Conservation (phyloP, 2,113 vertebrate species). For the Pomatostomus ruficeps region DNA sequence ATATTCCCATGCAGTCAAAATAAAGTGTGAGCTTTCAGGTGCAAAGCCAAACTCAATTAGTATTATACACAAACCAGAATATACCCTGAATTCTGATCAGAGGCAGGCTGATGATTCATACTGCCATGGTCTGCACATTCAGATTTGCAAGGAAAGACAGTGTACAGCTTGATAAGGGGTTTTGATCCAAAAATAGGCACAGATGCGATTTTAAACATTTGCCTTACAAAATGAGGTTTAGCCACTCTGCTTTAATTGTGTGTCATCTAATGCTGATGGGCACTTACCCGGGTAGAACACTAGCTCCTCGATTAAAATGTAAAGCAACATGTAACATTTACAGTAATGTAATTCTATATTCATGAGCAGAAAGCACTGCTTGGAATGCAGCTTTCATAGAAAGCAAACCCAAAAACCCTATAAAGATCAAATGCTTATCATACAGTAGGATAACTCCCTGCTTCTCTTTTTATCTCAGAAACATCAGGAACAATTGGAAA, state of each 20-base stretch:
- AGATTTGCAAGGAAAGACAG: slow-evolving; percentile 43
- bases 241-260: slow-evolving; percentile 61
- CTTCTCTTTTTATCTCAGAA: not conserved
- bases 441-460: not conserved
- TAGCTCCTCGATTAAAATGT: slow-evolving; percentile 38
- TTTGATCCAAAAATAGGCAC: slow-evolving; percentile 57
- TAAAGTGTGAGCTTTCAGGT: slow-evolving; percentile 47
- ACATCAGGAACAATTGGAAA: not conserved
- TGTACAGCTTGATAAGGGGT: slow-evolving; percentile 1
- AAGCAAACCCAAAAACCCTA: not conserved
- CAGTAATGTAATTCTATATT: not conserved
- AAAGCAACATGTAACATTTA: slow-evolving; percentile 8
- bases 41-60: slow-evolving; percentile 59
- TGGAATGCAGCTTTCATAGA: slow-evolving; percentile 9
- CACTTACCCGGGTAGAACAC: slow-evolving; percentile 26
- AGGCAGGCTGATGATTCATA: slow-evolving; percentile 60
- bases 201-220: slow-evolving; percentile 17
- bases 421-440: not conserved
- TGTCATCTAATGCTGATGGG: slow-evolving; percentile 40
- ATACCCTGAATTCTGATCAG: slow-evolving; percentile 57
- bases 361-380: not conserved
- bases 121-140: slow-evolving; percentile 40
- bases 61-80: slow-evolving; percentile 45
- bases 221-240: slow-evolving; percentile 58
- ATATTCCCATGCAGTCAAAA: slow-evolving; percentile 27